These are phyloP conservation scores for Helicoverpa armigera DNA, from an alignment of 1,140 invertebrate genomes.

Conservation along the genomic window DNA sequence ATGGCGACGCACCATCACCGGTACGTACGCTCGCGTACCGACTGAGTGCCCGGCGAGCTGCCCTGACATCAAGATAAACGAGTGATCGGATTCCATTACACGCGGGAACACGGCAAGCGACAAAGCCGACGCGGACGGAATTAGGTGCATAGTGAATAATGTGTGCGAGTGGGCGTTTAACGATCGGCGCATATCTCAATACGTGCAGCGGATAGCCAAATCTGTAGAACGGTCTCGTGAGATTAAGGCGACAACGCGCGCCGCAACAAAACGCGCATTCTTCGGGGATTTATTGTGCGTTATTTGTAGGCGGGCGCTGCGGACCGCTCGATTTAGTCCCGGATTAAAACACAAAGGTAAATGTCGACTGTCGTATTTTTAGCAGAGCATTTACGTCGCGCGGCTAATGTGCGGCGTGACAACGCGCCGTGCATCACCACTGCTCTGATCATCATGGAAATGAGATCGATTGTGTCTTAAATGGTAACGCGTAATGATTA, in stretches of 20 bases:
- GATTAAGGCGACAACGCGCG: constrained; percentile 30
- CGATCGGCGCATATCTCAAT: constrained; percentile 39
- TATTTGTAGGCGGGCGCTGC: constrained; percentile 60
- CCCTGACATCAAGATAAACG: constrained; percentile 23
- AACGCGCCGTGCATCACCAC: constrained; percentile 49
- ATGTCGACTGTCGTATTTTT: constrained; percentile 65
- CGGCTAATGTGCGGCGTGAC: constrained; percentile 48
- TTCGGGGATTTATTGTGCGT: constrained; percentile 68
- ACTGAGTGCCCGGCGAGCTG: neutral
- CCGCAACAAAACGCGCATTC: constrained; percentile 65
- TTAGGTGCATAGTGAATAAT: constrained; percentile 34
- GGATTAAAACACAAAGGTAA: constrained; percentile 64
- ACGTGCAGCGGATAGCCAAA: constrained; percentile 24
- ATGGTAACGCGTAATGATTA: constrained; percentile 11
- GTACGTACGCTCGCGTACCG: neutral
- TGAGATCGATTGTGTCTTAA: constrained; percentile 42
- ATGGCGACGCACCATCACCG: neutral
- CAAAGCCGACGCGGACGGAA: constrained; percentile 5
- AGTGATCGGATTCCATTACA: constrained; percentile 10
- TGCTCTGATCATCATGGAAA: constrained; percentile 16
- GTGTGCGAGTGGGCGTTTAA: constrained; percentile 42
- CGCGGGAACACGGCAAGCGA: neutral
- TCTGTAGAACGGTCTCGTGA: constrained; percentile 41
- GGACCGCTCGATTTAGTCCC: constrained; percentile 51
- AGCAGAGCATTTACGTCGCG: constrained; percentile 52